Evolutionary conservation across 2,888 invertebrate genomes (phyloP), one percentile per base, ranked within the genome.

Genomic region (Troides helena): DNA sequence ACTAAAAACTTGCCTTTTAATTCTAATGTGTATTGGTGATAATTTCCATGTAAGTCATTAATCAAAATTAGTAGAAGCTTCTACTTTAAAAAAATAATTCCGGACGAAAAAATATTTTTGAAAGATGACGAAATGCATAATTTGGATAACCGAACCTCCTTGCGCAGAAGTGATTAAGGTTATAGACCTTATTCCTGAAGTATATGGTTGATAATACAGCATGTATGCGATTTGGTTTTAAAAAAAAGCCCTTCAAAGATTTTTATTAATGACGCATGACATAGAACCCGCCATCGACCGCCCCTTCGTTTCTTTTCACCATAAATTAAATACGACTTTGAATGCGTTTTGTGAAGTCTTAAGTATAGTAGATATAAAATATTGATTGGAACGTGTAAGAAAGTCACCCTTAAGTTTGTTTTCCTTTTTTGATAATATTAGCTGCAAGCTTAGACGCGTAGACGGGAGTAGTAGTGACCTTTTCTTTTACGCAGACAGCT

Each of bases 261-360:
- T 78, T 46, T 82, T 80, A 85, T 86, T 86, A 87, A 88, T 85
- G 84, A 83, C 72, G 81, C 81, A 85, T 85, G 86, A 87, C 86
- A 87, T 82, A 81, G 77, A 78, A 84, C 81, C 80, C 81, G 85
- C 85, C 86, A 83, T 86, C 83, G 84, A 79, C 82, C 82, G 82
- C 79, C 83, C 79, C 77, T 72, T 72, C 77, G 77, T 77, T 77
- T 74, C 79, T 80, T 80, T 78, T 74, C 72, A 74, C 77, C 80
- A 85, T 88, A 85, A 88, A 86, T 87, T 85, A 85, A 73, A 73
- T 69, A 63, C 57, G 64, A 36, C 61, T 21, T 21, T 25, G 39
- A 64, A 67, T 67, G 61, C 60, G 36, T 43, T 56, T 60, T 5
- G 25, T 17, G 8, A 25, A 60, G 53, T 60, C 67, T 43, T 70